Conservation (phyloP, 2,113 vertebrate genomes). For the Limanda limanda region DNA sequence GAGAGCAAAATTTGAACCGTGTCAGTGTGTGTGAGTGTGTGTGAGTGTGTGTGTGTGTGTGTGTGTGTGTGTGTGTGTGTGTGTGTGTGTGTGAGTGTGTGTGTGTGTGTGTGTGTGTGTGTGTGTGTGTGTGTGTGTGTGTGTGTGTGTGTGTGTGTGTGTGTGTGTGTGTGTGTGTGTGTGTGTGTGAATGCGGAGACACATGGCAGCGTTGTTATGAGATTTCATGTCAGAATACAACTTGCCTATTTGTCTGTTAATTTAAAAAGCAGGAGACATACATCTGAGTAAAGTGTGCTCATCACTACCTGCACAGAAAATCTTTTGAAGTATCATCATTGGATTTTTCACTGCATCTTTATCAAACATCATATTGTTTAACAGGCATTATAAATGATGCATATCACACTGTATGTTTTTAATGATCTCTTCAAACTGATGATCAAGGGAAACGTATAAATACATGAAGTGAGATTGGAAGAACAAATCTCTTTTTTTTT, state of each 20-base stretch:
- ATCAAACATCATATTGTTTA: conserved; percentile 40
- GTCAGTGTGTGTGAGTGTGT: background rate
- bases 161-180: too few relatives aligned
- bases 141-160: background rate
- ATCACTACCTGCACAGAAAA: conserved; percentile 36
- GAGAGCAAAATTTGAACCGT: conserved; percentile 35
- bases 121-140: too few relatives aligned
- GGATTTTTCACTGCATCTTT: conserved; percentile 18
- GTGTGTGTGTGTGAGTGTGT: background rate
- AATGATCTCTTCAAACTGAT: conserved; percentile 30
- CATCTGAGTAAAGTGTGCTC: conserved; percentile 29
- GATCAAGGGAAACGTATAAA: conserved; percentile 39
- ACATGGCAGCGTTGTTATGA: conserved; percentile 19
- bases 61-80: too few relatives aligned
- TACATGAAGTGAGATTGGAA: conserved; percentile 3
- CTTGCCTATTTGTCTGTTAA: conserved; percentile 39
- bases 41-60: background rate
- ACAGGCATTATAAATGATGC: conserved; percentile 36
- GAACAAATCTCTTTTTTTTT: conserved; percentile 25
- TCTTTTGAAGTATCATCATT: conserved; percentile 48
- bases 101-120: background rate
- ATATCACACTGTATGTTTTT: conserved; percentile 21
- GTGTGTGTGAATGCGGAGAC: conserved; percentile 19
- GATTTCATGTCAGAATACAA: conserved; percentile 46
- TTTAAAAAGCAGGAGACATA: conserved; percentile 46